Percentiles rank a stretch among this genome's conserved stretches.
Conservation (phyloP, 2,888 invertebrate species). For the Stenolophus ochropezus region DNA sequence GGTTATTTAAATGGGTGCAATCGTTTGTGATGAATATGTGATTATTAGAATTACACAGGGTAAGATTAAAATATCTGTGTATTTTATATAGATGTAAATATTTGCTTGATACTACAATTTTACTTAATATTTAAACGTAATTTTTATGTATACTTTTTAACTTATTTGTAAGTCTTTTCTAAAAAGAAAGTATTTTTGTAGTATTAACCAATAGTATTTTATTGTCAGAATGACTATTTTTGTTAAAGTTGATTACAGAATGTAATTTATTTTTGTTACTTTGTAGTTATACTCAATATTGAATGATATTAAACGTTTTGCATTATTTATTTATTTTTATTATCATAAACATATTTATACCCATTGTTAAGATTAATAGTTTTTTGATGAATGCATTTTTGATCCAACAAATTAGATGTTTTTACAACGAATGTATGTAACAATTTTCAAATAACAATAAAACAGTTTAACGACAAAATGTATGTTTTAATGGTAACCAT, state of each 20-base stretch:
- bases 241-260: conserved; percentile 39
- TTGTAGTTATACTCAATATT: conserved; percentile 35
- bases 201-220: neutral
- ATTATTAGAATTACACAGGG: conserved; percentile 28
- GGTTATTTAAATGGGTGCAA: conserved; percentile 15
- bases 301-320: conserved; percentile 17
- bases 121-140: neutral
- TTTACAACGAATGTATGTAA: no score
- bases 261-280: conserved; percentile 45
- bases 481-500: no score
- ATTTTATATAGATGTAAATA: conserved; percentile 24
- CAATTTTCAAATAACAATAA: no score
- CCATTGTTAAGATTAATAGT: no score
- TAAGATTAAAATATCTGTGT: conserved; percentile 8
- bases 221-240: conserved; percentile 47
- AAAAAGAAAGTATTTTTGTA: neutral
- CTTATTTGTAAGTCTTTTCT: neutral
- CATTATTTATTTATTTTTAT: conserved; percentile 1
- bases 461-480: no score
- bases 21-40: conserved; percentile 28
- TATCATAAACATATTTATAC: neutral
- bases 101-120: conserved; percentile 22
- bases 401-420: no score
- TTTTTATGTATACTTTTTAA: neutral
- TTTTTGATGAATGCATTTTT: no score